Base-by-base conservation (phyloP, 2,113 vertebrate species). In the Buteo buteo region DNA sequence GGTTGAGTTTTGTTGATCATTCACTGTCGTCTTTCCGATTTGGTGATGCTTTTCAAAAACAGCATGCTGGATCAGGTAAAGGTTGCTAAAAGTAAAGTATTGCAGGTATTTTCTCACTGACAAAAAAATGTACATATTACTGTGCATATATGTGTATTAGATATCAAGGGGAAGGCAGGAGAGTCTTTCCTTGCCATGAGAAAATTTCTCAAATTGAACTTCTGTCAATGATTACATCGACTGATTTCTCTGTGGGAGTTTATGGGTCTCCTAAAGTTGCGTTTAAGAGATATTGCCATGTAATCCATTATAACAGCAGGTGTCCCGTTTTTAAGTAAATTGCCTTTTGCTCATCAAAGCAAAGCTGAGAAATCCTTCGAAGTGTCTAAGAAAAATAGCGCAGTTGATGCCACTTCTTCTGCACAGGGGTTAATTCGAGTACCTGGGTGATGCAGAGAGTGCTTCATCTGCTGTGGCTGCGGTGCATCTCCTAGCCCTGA, bases 31-130 rank as follows among this genome's bases (percentile, higher is more conserved):
- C 42, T 70, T 45, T 93, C 38, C 3, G 11, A 34, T 47, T 90
- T 93, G 88, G 25, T 65, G 87, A 44, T 87, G 28, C 61, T 86
- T 96, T 96, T 95, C 34, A 85, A 79, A 95, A 82, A 25, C 28
- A 18, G 20, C 32, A 10, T 36, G 85, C 85, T 82, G 57, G 32
- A 85, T 50, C 17, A 44, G 29, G 21, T 70, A 73, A 80, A 84
- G 9, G 36, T 38, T 61, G 36, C 55, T 93, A 50, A 81, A 71
- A 76, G 62, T 40, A 25, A 86, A 67, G 38, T 16, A 6, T 45
- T 40, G 17, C n/a, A 32, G 34, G 15, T 70, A 25, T 78, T 83
- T 88, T 49, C 55, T 61, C 57, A 21, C 13, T n/a, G 14, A n/a
- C 49, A 59, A 59, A 72, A 66, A 66, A 11, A 9, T 16, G 20